Base-by-base conservation (phyloP, 1,140 invertebrate species). In the Drosophila bocqueti region DNA sequence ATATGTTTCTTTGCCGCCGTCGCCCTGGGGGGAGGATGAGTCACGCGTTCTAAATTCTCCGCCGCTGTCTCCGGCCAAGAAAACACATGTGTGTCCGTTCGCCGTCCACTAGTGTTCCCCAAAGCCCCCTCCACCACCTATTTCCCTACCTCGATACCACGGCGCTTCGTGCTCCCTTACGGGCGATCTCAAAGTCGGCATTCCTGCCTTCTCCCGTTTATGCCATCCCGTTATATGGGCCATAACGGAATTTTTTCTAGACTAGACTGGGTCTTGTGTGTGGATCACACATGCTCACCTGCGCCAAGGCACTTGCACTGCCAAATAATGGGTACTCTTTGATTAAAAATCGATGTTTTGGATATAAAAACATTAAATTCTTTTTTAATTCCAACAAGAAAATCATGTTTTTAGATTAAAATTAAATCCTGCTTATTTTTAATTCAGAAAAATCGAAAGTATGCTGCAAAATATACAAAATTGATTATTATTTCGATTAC, bases 31-130 rank as follows among this genome's bases (percentile, higher is more conserved):
- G 61, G 72, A 76, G 50, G 74, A 76, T 76, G 74, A 76, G 61
- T 76, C 74, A 76, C 72, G 11, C 50, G 64, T 71, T 76, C 72
- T 66, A 71, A 71, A 68, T 65, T 76, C 59, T 76, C 38, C 72
- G 60, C 46, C 50, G 40, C 60, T 57, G 71, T 65, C 72, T 73
- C 52, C 72, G 72, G 50, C 50, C 61, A 49, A 49, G 36, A 21
- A 43, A 63, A 57, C 60, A 75, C 69, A 76, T 75, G 71, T 55
- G 62, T 76, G 64, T 75, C 54, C 18, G 24, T 68, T 47, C 54
- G 38, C 43, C 31, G n/a, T 16, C 45, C 62, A 13, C 63, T 45
- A 52, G 34, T 50, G 21, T n/a, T 45, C 21, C 64, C n/a, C 46
- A n/a, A 29, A 10, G 7, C 18, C 34, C 18, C 15, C 2, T 5